Conservation (phyloP, 1,140 invertebrate genomes). For the Brachystomella parvula region DNA sequence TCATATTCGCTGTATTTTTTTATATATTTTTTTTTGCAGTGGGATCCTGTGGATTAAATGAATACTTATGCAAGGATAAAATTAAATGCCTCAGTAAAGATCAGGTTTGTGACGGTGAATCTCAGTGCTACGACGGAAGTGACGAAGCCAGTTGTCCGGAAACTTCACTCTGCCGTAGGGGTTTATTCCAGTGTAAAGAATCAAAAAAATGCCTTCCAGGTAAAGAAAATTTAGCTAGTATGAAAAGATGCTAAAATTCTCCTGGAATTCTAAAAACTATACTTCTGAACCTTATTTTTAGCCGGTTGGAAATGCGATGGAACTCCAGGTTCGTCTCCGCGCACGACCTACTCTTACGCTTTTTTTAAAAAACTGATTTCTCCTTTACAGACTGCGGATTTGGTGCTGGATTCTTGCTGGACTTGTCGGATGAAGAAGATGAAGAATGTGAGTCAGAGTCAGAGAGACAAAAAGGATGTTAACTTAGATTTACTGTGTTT, state of each 20-base stretch:
- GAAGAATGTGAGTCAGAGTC: conserved; percentile 25
- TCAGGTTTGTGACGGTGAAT: conserved; percentile 48
- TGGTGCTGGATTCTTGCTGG: conserved; percentile 14
- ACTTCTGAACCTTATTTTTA: conserved; percentile 7
- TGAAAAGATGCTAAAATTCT: background rate
- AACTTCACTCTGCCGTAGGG: conserved; percentile 19
- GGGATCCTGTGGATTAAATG: conserved; percentile 20
- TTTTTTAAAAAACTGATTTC: conserved; percentile 7
- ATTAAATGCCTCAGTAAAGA: conserved; percentile 47
- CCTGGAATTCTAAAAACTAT: conserved; percentile 22
- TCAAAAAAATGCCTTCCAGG: conserved; percentile 28
- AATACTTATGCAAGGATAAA: conserved; percentile 33
- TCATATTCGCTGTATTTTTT: background rate
- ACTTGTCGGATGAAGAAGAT: conserved; percentile 32
- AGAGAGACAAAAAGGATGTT: too few species aligned
- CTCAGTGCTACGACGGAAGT: conserved; percentile 45
- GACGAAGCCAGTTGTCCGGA: conserved; percentile 41
- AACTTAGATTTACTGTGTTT: background rate
- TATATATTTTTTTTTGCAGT: conserved; percentile 15
- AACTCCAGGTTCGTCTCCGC: background rate
- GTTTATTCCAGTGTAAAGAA: conserved; percentile 27
- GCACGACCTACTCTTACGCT: background rate
- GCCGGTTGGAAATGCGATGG: conserved; percentile 33
- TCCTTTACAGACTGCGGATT: conserved; percentile 31
- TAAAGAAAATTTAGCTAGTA: conserved; percentile 16